Percentiles rank a stretch among this genome's conserved stretches.
These are phyloP conservation scores for Emys orbicularis DNA, from an alignment of 2,797 vertebrate genomes.

Conservation along the genomic window DNA sequence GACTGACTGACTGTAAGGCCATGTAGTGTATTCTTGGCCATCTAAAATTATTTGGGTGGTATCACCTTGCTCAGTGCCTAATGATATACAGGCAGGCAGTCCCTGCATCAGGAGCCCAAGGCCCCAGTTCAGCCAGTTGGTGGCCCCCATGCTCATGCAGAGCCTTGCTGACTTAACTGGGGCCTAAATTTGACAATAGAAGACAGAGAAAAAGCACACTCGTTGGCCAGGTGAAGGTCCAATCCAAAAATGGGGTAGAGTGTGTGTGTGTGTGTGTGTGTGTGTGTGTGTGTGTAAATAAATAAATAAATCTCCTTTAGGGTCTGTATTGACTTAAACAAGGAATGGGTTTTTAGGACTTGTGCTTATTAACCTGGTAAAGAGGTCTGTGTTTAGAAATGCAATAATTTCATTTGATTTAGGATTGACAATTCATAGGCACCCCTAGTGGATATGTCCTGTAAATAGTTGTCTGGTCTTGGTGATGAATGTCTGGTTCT, in stretches of 20 bases:
- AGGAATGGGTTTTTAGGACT: background rate
- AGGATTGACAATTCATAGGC: background rate
- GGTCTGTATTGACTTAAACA: background rate
- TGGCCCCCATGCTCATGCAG: background rate
- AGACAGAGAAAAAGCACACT: background rate
- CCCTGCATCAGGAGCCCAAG: background rate
- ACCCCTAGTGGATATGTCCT: background rate
- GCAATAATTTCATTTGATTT: background rate
- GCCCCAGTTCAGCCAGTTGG: background rate
- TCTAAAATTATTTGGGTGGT: background rate
- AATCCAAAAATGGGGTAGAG: accelerated
- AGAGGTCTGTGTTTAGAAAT: background rate
- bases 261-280: no score
- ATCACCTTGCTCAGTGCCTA: background rate
- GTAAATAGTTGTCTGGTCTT: background rate
- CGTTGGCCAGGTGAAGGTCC: accelerated
- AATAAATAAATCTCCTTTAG: background rate
- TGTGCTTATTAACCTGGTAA: background rate
- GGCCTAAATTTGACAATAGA: accelerated
- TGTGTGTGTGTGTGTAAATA: no score
- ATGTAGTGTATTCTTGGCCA: background rate
- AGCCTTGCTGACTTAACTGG: background rate
- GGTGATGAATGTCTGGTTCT: background rate
- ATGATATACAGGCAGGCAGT: background rate
- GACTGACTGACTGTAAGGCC: background rate